Evolutionary conservation across 2,888 invertebrate species (phyloP).

Genomic region (Cosmorhoe ocellata): DNA sequence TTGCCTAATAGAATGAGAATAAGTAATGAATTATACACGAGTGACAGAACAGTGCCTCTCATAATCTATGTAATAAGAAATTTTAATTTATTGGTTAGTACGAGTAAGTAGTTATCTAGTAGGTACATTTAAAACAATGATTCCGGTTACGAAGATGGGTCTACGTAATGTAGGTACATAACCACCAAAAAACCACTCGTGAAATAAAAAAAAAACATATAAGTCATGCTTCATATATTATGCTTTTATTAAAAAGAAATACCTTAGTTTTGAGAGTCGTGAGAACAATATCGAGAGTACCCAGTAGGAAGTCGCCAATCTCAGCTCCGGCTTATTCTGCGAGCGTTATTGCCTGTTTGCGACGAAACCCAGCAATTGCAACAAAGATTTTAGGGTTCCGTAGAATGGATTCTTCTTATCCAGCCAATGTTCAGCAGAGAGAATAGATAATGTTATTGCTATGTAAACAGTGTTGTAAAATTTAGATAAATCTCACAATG

Average conservation of each 20-base stretch:
- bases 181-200: background rate
- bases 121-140: no score
- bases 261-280: constrained; percentile 35
- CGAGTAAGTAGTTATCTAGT: no score
- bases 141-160: no score
- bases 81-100: no score
- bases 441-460: constrained; percentile 54
- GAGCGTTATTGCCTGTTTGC: constrained; percentile 59
- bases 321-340: constrained; percentile 51
- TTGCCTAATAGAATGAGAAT: constrained; percentile 1
- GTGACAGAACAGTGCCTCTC: constrained; percentile 1
- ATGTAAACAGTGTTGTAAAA: constrained; percentile 52
- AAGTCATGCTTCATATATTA: constrained; percentile 10
- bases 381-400: constrained; percentile 58
- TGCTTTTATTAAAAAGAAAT: constrained; percentile 33
- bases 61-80: background rate
- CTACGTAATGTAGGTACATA: no score
- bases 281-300: constrained; percentile 49
- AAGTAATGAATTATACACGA: background rate
- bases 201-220: background rate
- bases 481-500: constrained; percentile 50
- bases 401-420: constrained; percentile 60
- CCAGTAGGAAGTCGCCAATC: constrained; percentile 41
- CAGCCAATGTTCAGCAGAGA: constrained; percentile 49
- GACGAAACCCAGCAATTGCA: constrained; percentile 60